phyloP scores from a whole-genome alignment of 2,888 invertebrate species.

The Neoaliturus tenellus region DNA sequence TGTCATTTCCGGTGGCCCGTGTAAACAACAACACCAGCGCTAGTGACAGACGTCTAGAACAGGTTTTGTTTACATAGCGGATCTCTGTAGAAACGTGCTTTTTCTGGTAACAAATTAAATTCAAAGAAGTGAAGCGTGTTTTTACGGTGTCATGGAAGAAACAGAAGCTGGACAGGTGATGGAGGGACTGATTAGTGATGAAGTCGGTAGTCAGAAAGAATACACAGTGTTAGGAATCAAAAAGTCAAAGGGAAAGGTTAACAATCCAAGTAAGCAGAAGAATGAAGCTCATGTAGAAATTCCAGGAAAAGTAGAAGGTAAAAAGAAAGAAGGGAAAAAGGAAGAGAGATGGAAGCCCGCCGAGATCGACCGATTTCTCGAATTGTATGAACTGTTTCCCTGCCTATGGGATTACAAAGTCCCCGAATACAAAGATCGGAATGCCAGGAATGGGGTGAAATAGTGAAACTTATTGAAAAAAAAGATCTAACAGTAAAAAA shows the following conservation, averaged over 20 bases:
- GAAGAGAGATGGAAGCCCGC: background rate
- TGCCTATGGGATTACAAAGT: conserved; percentile 22
- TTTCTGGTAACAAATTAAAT: no score
- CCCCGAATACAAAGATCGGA: conserved; percentile 28
- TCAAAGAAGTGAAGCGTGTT: no score
- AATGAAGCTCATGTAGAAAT: conserved; percentile 58
- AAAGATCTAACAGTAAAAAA: background rate
- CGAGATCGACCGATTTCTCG: background rate
- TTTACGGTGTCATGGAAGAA: conserved; percentile 19
- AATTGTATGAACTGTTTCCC: conserved; percentile 10
- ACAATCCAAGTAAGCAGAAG: conserved; percentile 25
- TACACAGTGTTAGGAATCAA: conserved; percentile 27
- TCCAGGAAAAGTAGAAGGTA: background rate
- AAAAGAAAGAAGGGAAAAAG: background rate
- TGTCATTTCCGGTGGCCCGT: no score
- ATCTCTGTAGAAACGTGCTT: no score
- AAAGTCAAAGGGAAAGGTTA: conserved; percentile 26
- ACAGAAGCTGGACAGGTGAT: conserved; percentile 22
- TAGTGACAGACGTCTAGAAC: no score
- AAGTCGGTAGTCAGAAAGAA: conserved; percentile 36
- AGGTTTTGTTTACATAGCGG: no score
- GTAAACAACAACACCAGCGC: no score
- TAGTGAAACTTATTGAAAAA: background rate
- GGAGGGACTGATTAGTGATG: conserved; percentile 34
- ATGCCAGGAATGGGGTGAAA: conserved; percentile 3